Conservation (phyloP, 2,888 invertebrate species). For the Sepioteuthis lessoniana region DNA sequence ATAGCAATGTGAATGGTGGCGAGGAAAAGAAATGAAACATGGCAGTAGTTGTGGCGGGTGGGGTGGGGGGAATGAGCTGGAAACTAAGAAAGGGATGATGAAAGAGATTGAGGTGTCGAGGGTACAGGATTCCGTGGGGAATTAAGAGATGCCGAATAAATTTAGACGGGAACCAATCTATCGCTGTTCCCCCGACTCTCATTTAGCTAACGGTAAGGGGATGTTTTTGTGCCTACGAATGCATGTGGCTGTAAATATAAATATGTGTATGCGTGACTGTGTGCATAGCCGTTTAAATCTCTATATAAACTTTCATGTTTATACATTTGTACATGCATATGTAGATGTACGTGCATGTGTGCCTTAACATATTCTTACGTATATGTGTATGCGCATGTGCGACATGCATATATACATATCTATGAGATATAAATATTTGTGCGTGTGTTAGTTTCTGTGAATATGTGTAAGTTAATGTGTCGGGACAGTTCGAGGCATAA, state of each 20-base stretch:
- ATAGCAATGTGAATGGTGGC: neutral
- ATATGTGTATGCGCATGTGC: neutral
- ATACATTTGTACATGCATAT: neutral
- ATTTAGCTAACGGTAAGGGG: neutral
- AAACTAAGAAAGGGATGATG: neutral
- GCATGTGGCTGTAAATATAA: too few species aligned
- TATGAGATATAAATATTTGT: neutral
- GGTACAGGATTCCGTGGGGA: neutral
- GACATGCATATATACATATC: neutral
- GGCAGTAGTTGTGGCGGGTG: neutral
- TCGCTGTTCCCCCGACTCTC: neutral
- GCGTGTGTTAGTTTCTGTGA: neutral
- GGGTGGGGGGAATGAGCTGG: neutral
- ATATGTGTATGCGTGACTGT: neutral
- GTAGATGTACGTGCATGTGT: neutral
- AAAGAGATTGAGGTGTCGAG: slow-evolving; percentile 24
- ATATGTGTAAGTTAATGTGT: neutral
- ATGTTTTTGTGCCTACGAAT: neutral
- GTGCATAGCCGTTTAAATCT: neutral
- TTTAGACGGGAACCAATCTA: neutral
- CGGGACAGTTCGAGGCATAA: too few species aligned
- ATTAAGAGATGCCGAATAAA: neutral
- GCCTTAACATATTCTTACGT: neutral
- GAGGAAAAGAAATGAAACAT: neutral
- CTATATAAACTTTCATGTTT: too few species aligned